Percentiles rank a stretch among this genome's conserved stretches.
Evolutionary conservation across 2,888 invertebrate species (phyloP).

Genomic region (Enoplolaimus lenunculus): DNA sequence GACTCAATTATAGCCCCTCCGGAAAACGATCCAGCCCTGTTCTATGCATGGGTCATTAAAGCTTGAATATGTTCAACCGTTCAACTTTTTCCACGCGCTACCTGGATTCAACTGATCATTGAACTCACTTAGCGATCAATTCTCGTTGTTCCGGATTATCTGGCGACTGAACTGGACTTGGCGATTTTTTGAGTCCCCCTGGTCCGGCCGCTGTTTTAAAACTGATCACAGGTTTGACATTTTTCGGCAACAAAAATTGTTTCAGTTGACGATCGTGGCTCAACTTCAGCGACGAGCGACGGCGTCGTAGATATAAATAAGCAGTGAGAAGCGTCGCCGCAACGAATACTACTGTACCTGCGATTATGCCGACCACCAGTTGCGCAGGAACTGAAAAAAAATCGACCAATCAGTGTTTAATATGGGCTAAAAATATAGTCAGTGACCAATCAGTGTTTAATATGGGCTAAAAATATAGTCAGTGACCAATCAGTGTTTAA

Average conservation of each 20-base stretch:
- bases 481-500: too few species aligned
- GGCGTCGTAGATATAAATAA: constrained; percentile 16
- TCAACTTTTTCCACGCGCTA: too few species aligned
- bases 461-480: too few species aligned
- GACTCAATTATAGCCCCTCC: too few species aligned
- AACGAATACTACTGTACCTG: constrained; percentile 21
- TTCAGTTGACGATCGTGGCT: constrained; percentile 29
- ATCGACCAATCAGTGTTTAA: too few species aligned
- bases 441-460: too few species aligned
- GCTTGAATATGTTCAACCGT: too few species aligned
- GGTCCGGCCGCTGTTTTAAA: constrained; percentile 31
- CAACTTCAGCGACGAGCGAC: constrained; percentile 8
- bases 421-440: too few species aligned
- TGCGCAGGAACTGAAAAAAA: constrained; percentile 18
- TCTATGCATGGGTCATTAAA: too few species aligned
- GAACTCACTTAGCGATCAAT: neutral
- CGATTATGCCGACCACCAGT: constrained; percentile 13
- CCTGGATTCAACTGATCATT: too few species aligned
- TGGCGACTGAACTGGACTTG: constrained; percentile 32
- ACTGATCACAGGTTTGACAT: constrained; percentile 26
- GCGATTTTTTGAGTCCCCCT: constrained; percentile 31
- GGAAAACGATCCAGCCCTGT: too few species aligned
- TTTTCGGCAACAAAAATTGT: constrained; percentile 26
- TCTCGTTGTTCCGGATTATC: constrained; percentile 24
- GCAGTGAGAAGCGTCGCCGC: constrained; percentile 12